Evolutionary conservation across 2,113 vertebrate species (phyloP).

Genomic region (Toxostoma redivivum): DNA sequence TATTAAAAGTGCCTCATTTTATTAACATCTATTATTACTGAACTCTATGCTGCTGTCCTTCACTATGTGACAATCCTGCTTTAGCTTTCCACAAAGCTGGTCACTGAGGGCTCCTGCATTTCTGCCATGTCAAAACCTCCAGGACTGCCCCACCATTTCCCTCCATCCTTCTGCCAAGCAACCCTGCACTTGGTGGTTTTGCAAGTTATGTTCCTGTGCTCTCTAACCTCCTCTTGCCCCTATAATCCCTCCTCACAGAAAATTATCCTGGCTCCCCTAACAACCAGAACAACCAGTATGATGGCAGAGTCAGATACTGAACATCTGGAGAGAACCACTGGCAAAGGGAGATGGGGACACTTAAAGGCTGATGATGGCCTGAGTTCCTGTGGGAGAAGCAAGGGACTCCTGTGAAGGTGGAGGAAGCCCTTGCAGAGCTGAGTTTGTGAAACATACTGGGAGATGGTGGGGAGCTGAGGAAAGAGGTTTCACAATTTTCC

Average conservation of each 20-base stretch:
- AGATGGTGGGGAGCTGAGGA: not conserved
- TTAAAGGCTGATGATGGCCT: too few relatives aligned
- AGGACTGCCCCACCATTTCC: not conserved
- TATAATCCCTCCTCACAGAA: accelerated
- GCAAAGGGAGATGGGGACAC: not conserved
- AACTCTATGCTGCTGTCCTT: not conserved
- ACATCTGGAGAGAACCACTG: not conserved
- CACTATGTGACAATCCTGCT: accelerated
- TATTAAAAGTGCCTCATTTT: not conserved
- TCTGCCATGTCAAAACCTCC: not conserved
- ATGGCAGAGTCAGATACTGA: not conserved
- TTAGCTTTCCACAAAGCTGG: not conserved
- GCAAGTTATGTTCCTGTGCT: accelerated
- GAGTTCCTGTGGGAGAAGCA: accelerated
- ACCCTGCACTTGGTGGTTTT: accelerated
- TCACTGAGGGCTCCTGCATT: not conserved
- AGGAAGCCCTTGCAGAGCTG: not conserved
- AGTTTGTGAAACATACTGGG: not conserved
- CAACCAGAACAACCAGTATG: not conserved
- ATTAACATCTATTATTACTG: not conserved
- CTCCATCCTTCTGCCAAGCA: not conserved
- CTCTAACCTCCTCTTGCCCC: too few relatives aligned
- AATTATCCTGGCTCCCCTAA: not conserved
- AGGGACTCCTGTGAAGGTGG: not conserved
- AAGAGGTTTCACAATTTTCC: not conserved